These are phyloP conservation scores for Chesias legatella DNA, from an alignment of 2,888 invertebrate genomes.

Conservation along the genomic window DNA sequence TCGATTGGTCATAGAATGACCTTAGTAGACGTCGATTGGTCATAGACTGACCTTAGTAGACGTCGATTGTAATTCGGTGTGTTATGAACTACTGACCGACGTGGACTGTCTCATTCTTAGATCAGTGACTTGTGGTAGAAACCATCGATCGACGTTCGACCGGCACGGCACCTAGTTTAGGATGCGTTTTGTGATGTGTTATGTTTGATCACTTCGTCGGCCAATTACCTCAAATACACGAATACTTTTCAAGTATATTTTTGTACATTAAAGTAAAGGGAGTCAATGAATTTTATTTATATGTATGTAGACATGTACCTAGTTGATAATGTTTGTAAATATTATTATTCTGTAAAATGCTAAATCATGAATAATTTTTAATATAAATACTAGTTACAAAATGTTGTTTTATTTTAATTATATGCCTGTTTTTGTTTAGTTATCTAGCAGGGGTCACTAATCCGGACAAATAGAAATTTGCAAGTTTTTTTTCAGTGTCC, in stretches of 20 bases:
- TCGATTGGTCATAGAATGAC: no score
- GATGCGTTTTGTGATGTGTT: constrained; percentile 1
- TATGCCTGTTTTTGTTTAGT: not conserved
- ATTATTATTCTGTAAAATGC: constrained; percentile 77
- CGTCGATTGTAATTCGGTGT: no score
- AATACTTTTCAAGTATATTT: constrained; percentile 52
- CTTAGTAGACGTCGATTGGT: no score
- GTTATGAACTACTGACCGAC: no score
- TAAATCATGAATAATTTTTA: constrained; percentile 79
- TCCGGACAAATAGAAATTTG: no score
- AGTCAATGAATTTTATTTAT: constrained; percentile 79
- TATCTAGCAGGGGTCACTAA: no score
- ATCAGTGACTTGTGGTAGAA: no score
- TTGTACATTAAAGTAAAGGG: constrained; percentile 74
- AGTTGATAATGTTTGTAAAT: constrained; percentile 77
- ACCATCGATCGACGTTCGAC: no score
- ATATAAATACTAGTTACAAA: constrained; percentile 77
- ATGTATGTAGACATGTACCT: constrained; percentile 74
- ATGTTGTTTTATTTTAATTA: constrained; percentile 66
- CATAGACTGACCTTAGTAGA: no score
- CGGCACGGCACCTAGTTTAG: no score
- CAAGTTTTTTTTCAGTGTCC: no score
- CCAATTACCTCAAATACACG: constrained; percentile 41
- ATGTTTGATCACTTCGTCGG: constrained; percentile 49
- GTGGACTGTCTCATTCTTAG: no score